Conservation (phyloP, 2,888 invertebrate species). For the Leptodirus hochenwartii region DNA sequence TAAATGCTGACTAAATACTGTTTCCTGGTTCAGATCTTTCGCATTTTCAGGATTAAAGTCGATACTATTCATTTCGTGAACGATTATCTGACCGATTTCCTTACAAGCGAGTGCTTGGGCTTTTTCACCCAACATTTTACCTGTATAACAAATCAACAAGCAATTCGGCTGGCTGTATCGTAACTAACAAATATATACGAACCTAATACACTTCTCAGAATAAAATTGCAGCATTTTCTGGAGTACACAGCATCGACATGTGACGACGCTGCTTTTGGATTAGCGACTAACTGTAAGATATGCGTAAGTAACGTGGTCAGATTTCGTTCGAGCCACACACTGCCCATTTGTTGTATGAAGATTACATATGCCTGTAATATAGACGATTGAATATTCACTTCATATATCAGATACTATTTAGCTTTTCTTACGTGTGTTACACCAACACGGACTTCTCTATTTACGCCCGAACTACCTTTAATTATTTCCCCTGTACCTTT, state of each 20-base stretch:
- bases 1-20: slow-evolving; percentile 76
- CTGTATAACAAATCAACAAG: too few relatives aligned
- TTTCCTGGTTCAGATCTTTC: slow-evolving; percentile 81
- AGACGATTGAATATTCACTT: slow-evolving; percentile 6
- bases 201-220: slow-evolving; percentile 77
- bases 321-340: slow-evolving; percentile 88
- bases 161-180: too few relatives aligned
- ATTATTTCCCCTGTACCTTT: slow-evolving; percentile 91
- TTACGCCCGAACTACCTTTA: slow-evolving; percentile 83
- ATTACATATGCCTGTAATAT: slow-evolving; percentile 75
- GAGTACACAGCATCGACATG: slow-evolving; percentile 97
- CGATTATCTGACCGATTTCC: slow-evolving; percentile 79
- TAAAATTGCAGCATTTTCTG: slow-evolving; percentile 91
- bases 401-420: not conserved
- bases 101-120: slow-evolving; percentile 92
- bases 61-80: slow-evolving; percentile 89
- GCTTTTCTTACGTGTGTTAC: slow-evolving; percentile 90
- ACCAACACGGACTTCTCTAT: slow-evolving; percentile 90
- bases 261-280: slow-evolving; percentile 87
- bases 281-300: slow-evolving; percentile 81
- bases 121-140: slow-evolving; percentile 90
- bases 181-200: too few relatives aligned
- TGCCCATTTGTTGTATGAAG: slow-evolving; percentile 85
- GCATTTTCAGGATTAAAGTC: slow-evolving; percentile 86
- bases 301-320: slow-evolving; percentile 73